Percentiles rank a stretch among this genome's conserved stretches.
phyloP scores from a whole-genome alignment of 37 sponge, comb jelly and placozoan species.

The Beroe forskalii region DNA sequence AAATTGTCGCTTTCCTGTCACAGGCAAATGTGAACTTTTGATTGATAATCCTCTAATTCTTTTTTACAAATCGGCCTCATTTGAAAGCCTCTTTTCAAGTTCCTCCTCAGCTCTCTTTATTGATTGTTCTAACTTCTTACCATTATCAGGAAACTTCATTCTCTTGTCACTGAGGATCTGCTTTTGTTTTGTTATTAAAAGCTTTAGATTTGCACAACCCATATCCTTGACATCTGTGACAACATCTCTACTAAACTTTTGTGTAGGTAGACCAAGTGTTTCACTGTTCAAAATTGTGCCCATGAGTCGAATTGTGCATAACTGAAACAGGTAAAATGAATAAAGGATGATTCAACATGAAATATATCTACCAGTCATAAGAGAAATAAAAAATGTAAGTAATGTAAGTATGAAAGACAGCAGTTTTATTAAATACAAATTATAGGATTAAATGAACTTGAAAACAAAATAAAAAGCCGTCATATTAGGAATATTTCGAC shows the following conservation, averaged over 20 bases:
- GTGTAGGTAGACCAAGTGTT: slow-evolving; percentile 29
- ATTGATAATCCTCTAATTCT: not conserved
- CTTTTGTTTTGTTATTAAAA: not conserved
- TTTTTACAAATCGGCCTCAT: not conserved
- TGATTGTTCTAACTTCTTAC: not conserved
- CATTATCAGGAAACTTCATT: not conserved
- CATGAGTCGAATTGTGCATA: no score
- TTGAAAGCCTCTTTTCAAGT: not conserved
- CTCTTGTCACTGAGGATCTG: not conserved
- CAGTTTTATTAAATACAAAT: no score
- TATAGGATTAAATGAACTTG: no score
- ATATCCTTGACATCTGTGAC: not conserved
- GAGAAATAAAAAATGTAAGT: no score
- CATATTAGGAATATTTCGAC: no score
- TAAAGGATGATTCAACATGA: no score
- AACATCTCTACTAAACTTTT: slow-evolving; percentile 4
- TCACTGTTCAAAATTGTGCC: not conserved
- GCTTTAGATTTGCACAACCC: not conserved
- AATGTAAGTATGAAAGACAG: no score
- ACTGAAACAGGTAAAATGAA: no score
- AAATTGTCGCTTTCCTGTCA: not conserved
- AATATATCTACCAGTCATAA: no score
- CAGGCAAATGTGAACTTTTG: not conserved
- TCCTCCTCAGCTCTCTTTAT: not conserved
- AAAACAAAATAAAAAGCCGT: no score